Evolutionary conservation across 2,797 vertebrate species (phyloP).

Genomic region (Pogonophryne albipinna): DNA sequence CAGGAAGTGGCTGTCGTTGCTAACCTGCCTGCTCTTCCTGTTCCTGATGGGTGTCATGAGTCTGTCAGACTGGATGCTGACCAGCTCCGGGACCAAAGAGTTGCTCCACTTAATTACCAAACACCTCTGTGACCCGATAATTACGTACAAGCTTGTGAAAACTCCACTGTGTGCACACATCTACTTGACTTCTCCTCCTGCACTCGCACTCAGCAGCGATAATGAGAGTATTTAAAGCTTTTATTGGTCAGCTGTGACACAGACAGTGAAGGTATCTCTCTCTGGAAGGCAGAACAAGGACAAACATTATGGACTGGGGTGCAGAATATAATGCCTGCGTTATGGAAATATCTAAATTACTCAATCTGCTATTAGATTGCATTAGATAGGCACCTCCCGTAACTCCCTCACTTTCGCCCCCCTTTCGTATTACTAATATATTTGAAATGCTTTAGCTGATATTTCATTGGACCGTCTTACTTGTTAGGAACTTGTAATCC

Average conservation of each 20-base stretch:
- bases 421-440: too few species aligned
- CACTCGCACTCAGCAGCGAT: neutral
- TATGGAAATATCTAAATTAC: neutral
- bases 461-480: too few species aligned
- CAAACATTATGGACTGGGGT: neutral
- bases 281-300: neutral
- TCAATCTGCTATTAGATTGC: constrained; percentile 4
- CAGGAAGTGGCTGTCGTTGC: constrained; percentile 15
- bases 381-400: too few species aligned
- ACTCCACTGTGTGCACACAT: neutral
- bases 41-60: constrained; percentile 20
- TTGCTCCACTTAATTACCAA: constrained; percentile 46
- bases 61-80: constrained; percentile 43
- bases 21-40: constrained; percentile 19
- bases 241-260: constrained; percentile 11
- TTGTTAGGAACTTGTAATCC: too few species aligned
- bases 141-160: constrained; percentile 19
- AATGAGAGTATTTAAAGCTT: constrained; percentile 19
- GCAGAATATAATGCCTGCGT: neutral
- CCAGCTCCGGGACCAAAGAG: constrained; percentile 31
- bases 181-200: constrained; percentile 3
- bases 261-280: neutral
- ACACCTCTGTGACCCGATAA: constrained; percentile 38
- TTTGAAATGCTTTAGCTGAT: too few species aligned
- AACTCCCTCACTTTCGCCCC: too few species aligned